Evolutionary conservation across 2,113 vertebrate genomes (phyloP), one percentile per base, ranked within the genome.

Genomic region (Rattus norvegicus): DNA sequence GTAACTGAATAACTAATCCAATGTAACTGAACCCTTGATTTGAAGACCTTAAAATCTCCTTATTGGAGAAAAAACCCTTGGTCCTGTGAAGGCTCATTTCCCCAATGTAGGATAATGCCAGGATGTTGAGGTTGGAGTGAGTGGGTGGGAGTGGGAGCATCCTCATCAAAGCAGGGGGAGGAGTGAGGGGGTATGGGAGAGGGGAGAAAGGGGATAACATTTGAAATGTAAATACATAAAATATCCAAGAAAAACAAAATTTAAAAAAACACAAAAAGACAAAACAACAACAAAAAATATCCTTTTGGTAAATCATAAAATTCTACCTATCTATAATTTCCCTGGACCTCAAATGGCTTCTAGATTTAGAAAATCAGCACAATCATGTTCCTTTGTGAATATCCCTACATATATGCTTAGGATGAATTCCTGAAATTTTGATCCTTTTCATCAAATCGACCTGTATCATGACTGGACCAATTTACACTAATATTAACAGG

Each of bases 351-450:
- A 73, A 67, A 33, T 63, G 43, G 1, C 4, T 90, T 94, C 70
- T 81, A 16, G 36, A 86, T 89, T 91, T 63, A 80, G 43, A 24
- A 61, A 87, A 88, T 70, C 5, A 70, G 12, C 14, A 83, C 19
- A 49, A 81, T 86, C 81, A 77, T 12, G 77, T 84, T 84, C 24
- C 47, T 92, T 90, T 83, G 47, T 94, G 24, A 91, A 36, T 75
- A 30, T 76, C 30, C 52, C 22, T 84, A 70, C 85, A 81, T 70
- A 69, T 30, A 43, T 90, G 24, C 26, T 95, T 61, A 63, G 11
- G 1, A 0, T 67, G 75, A 96, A 43, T 52, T 76, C n/a, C 26
- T 81, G 73, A 83, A 61, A 67, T 56, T 49, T 72, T 20, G 1
- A 61, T 10, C 43, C 2, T 73, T 33, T 49, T 76, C 14, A 92